Evolutionary conservation across 1,140 invertebrate genomes (phyloP), one percentile per base, ranked within the genome.

Genomic region (Eufriesea mexicana): DNA sequence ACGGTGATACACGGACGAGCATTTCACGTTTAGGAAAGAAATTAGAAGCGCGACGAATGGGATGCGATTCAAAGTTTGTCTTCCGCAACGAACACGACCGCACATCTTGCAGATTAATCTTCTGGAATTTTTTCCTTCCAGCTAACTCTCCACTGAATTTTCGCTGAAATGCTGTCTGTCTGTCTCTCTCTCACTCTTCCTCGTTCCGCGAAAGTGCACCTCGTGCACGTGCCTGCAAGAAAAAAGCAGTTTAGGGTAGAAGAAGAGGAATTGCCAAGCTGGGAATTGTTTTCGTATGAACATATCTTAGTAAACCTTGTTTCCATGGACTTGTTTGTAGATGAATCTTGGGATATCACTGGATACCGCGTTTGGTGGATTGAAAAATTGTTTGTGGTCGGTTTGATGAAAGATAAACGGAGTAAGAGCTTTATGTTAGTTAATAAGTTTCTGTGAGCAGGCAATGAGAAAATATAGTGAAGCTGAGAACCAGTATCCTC

Each of bases 81-180:
- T 73, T 18, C 14, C 23, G 20, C 74, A 49, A 57, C 28, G 62
- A 49, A 61, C 20, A n/a, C 47, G 14, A 25, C 47, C 59, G 18
- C 35, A 4, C 74, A 45, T 20, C 59, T 76, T 51, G 47, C 47
- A 20, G 20, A 76, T 76, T 76, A 76, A 64, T 76, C 47, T 76
- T n/a, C 45, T 51, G 47, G 25, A 64, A 51, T 76, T 76, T 51
- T 71, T 25, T 25, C 20, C 74, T 49, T 49, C 6, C 20, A 47
- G 25, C 45, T 76, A 74, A 74, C n/a, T 23, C 47, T n/a, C 47
- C 59, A 6, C 42, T 62, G 47, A 76, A 51, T 76, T 64, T 64
- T 64, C 47, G 28, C 59, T n/a, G n/a, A 66, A 51, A 64, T 51
- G 2, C 35, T 73, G 14, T n/a, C 20, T 59, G 35, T 42, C 71